Percentiles rank a stretch among this genome's conserved stretches.
phyloP scores from a whole-genome alignment of 35 echinoderm and acorn worm genomes.

The Diadema setosum region DNA sequence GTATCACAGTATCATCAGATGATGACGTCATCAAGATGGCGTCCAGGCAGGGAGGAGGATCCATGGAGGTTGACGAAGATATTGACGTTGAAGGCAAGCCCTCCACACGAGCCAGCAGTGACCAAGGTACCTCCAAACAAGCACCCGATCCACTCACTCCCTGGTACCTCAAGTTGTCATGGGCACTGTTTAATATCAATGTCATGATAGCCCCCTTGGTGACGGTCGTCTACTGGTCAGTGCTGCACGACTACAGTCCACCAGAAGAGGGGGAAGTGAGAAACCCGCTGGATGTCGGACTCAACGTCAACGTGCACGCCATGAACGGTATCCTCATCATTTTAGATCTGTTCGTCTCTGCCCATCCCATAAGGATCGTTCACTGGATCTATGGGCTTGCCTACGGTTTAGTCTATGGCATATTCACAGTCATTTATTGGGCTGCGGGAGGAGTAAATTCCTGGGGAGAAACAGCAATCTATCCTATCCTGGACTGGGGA shows the following conservation, averaged over 20 bases:
- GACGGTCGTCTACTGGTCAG: constrained; percentile 6
- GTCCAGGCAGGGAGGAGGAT: too few relatives aligned
- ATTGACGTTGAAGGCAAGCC: too few relatives aligned
- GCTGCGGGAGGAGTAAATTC: constrained; percentile 10
- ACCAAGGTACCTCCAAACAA: too few relatives aligned
- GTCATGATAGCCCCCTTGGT: constrained; percentile 6
- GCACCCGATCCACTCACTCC: not conserved
- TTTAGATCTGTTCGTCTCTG: constrained; percentile 15
- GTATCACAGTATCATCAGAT: too few relatives aligned
- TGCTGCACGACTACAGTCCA: not conserved
- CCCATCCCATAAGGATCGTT: not conserved
- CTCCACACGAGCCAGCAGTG: too few relatives aligned
- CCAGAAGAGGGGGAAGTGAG: not conserved
- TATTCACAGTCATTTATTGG: constrained; percentile 39
- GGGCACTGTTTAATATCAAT: constrained; percentile 36
- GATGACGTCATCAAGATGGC: too few relatives aligned
- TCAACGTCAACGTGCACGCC: constrained; percentile 24
- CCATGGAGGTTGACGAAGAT: too few relatives aligned
- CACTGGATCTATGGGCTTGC: constrained; percentile 14
- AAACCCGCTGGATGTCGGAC: not conserved
- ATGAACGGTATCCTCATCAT: constrained; percentile 31
- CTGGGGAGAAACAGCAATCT: constrained; percentile 5
- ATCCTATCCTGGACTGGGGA: constrained; percentile 32
- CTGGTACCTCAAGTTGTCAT: constrained; percentile 20
- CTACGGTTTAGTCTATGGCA: constrained; percentile 9